phyloP scores from a whole-genome alignment of 2,888 invertebrate genomes.

The Xestia ashworthii region DNA sequence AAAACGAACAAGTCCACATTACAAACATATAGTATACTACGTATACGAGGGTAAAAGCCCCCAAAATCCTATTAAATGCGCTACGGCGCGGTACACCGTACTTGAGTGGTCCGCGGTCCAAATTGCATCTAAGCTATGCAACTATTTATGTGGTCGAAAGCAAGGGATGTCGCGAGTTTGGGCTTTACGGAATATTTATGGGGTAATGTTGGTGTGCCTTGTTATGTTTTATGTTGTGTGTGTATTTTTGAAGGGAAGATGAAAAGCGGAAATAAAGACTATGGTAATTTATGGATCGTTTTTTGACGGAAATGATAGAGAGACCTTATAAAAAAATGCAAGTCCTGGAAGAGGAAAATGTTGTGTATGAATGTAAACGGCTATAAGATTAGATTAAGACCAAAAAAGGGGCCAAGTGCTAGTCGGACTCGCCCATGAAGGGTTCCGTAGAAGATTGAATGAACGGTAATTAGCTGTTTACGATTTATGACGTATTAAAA shows the following conservation, averaged over 20 bases:
- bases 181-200: slow-evolving; percentile 29
- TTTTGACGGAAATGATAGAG: background rate
- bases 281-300: background rate
- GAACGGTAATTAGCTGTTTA: too few species aligned
- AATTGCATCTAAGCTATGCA: slow-evolving; percentile 72
- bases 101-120: slow-evolving; percentile 68
- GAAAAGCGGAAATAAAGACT: background rate
- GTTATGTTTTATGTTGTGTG: background rate
- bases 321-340: background rate
- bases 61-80: slow-evolving; percentile 70
- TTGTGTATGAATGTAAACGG: too few species aligned
- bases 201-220: background rate
- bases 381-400: too few species aligned
- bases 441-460: too few species aligned
- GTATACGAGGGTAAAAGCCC: slow-evolving; percentile 61
- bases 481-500: too few species aligned
- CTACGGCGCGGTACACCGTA: slow-evolving; percentile 69
- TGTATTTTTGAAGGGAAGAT: background rate
- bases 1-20: slow-evolving; percentile 21
- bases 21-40: slow-evolving; percentile 33
- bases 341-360: too few species aligned
- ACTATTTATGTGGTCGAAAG: slow-evolving; percentile 63
- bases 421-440: too few species aligned
- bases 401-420: too few species aligned
- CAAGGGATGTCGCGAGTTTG: slow-evolving; percentile 36